Evolutionary conservation across 1,140 invertebrate genomes (phyloP), one percentile per base, ranked within the genome.

Genomic region (Globodera ellingtonae): DNA sequence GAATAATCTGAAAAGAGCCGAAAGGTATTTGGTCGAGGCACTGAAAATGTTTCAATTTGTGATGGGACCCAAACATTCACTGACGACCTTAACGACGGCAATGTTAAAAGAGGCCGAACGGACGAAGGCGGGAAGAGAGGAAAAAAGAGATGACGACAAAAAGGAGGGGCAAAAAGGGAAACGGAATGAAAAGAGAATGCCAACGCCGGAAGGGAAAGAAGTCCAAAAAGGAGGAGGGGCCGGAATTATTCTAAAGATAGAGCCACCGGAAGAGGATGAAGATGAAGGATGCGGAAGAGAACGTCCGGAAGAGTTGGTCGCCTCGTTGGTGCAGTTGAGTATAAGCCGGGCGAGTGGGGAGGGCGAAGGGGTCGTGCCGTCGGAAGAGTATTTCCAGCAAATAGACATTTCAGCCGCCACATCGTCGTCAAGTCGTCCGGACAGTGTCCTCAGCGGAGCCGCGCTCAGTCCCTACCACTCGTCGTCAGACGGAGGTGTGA

Each of bases 121-220:
- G 9, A 67, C 82, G 15, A 46, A 62, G 24, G 24, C 59, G 8
- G 56, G 4, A 48, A 35, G 50, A 21, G 18, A 80, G 47, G 24
- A 35, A 56, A 62, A 47, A 46, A 59, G 10, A 75, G 70, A 84
- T 72, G 24, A 70, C n/a, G 59, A 59, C 65, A 81, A 62, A 81
- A 65, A 81, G 69, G 24, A 80, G 50, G 35, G 59, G 47, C 24
- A 50, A 21, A 73, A 46, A 78, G 35, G 50, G 15, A 24, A 78
- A 76, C 9, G 9, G n/a, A 48, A 44, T 79, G 13, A 52, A 21
- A 35, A 21, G 77, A 65, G 66, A 74, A 35, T 35, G 48, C 48
- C 46, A 75, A 52, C 18, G 10, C 50, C 50, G 50, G 50, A 13
- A 9, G 50, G 10, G 10, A 52, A 52, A 24, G 46, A 47, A 72